Evolutionary conservation across 1,140 invertebrate species (phyloP).

Genomic region (Geopemphigus sp.): DNA sequence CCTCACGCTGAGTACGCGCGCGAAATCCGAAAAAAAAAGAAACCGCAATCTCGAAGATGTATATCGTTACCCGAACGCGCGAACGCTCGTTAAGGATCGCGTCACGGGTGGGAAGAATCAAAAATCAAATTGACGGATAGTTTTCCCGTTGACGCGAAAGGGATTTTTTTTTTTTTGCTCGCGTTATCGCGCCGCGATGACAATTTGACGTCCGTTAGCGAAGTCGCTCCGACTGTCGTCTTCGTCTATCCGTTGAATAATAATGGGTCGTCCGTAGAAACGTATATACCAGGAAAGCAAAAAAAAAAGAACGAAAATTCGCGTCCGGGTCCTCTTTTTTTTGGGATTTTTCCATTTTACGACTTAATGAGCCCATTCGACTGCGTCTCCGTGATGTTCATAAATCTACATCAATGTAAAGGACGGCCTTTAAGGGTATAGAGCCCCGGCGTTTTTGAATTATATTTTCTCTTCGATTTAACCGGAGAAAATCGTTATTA

Average conservation of each 20-base stretch:
- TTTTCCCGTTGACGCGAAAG: conserved; percentile 5
- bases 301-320: background rate
- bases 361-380: conserved; percentile 6
- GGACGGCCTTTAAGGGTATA: background rate
- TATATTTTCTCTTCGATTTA: conserved; percentile 5
- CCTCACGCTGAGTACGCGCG: too few relatives aligned
- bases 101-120: background rate
- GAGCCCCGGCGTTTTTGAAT: background rate
- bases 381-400: background rate
- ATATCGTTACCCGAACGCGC: background rate
- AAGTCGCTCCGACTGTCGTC: background rate
- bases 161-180: background rate
- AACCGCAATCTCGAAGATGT: conserved; percentile 8
- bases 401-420: background rate
- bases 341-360: background rate
- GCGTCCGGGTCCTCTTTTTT: background rate
- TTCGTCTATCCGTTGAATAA: conserved; percentile 8
- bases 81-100: conserved; percentile 11
- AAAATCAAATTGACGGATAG: conserved; percentile 27
- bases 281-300: too few relatives aligned
- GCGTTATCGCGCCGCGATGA: background rate
- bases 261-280: background rate
- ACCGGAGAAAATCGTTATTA: background rate
- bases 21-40: background rate
- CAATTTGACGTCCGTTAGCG: conserved; percentile 30